phyloP scores from a whole-genome alignment of 2,888 invertebrate genomes.

The Julus scandinavius region DNA sequence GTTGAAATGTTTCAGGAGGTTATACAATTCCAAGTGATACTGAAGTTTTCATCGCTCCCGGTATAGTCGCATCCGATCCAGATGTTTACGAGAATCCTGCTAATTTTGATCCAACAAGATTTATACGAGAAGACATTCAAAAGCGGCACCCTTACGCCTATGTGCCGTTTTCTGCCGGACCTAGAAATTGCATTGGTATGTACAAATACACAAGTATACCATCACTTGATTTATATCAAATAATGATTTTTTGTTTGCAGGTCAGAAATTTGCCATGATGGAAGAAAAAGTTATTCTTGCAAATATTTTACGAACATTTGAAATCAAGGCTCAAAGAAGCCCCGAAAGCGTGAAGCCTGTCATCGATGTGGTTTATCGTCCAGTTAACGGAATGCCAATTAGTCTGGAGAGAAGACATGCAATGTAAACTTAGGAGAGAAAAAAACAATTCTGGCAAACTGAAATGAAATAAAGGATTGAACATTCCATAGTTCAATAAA shows the following conservation, averaged over 20 bases:
- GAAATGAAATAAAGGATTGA: too few species aligned
- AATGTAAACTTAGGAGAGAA: too few species aligned
- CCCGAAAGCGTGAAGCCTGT: too few species aligned
- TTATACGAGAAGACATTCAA: constrained; percentile 77
- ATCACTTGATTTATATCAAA: background rate
- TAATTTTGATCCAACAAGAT: constrained; percentile 82
- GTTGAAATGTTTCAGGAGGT: background rate
- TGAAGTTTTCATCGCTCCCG: background rate
- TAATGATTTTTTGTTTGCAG: background rate
- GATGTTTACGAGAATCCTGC: constrained; percentile 73
- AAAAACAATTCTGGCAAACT: too few species aligned
- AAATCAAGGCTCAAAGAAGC: too few species aligned
- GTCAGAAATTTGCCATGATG: constrained; percentile 57
- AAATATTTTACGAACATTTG: constrained; percentile 50
- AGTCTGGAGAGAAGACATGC: too few species aligned
- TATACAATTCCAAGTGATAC: constrained; percentile 9
- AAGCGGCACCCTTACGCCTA: constrained; percentile 73
- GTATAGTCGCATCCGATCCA: background rate
- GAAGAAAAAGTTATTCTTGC: constrained; percentile 57
- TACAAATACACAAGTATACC: background rate
- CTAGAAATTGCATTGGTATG: constrained; percentile 59
- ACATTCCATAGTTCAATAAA: too few species aligned
- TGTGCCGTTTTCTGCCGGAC: constrained; percentile 69
- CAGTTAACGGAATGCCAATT: too few species aligned
- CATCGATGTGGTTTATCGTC: too few species aligned